Conservation (phyloP, 92 coral and sea anemone genomes). For the Epizoanthus ramosus region DNA sequence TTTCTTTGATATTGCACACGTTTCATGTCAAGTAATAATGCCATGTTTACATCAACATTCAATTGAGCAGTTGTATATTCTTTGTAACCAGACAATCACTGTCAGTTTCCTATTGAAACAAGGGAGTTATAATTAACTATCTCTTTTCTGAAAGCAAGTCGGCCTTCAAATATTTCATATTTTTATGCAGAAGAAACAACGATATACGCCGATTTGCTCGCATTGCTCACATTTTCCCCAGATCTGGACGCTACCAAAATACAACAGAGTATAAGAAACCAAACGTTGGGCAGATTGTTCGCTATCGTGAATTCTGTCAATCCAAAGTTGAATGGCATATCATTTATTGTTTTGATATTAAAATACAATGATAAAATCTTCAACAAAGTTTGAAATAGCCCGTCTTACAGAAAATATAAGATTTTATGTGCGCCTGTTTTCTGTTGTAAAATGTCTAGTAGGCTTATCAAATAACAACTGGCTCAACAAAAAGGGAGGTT, state of each 20-base stretch:
- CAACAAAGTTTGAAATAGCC: no score
- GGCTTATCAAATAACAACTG: not conserved
- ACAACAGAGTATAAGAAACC: not conserved
- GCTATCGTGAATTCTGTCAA: not conserved
- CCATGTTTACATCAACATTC: not conserved
- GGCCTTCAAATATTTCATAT: not conserved
- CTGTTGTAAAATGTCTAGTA: not conserved
- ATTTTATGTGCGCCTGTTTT: not conserved
- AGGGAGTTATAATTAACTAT: conserved; percentile 5
- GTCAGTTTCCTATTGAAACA: not conserved
- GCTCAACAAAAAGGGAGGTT: conserved; percentile 22
- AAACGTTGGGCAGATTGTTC: not conserved
- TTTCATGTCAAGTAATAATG: not conserved
- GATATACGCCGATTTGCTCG: no score
- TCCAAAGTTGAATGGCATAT: not conserved
- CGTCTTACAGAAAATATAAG: no score
- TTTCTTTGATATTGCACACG: not conserved
- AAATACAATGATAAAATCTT: not conserved
- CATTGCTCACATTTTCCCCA: not conserved
- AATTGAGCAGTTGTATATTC: not conserved
- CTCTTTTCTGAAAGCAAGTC: not conserved
- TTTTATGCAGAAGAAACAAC: no score
- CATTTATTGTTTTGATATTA: conserved; percentile 11
- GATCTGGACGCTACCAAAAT: not conserved
- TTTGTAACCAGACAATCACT: no score